Evolutionary conservation across 2,797 vertebrate species (phyloP), one percentile per base, ranked within the genome.

Genomic region (Jordanella pulchra): DNA sequence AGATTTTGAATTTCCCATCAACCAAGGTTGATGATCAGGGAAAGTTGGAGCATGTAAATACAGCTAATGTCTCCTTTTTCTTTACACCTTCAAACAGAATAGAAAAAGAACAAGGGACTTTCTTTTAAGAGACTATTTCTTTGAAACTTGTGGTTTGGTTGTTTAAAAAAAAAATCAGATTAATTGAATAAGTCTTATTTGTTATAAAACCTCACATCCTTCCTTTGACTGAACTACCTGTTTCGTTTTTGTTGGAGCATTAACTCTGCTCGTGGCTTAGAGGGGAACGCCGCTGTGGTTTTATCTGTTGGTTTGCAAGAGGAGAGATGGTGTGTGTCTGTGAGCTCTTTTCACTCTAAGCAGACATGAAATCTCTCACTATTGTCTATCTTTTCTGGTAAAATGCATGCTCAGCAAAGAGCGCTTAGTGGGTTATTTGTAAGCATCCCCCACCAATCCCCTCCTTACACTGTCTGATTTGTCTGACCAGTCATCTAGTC

Each of bases 331-430:
- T 54, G 58, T 53, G 71, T 47, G 48, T 75, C 7, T 83, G 77
- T 91, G 75, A 85, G 86, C 86, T 82, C 70, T 85, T 84, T 91
- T 93, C 81, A 90, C 75, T 74, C 78, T 70, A 73, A 73, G 73
- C 82, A 89, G 87, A 93, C 91, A 89, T 80, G 80, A 91, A 85
- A 88, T 90, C 89, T 93, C 79, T 77, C 76, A 55, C 87, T 78
- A 91, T 94, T 94, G 93, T 94, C 75, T 87, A 75, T 56, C 72
- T 65, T 78, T 21, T 35, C 77, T 81, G 9, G n/a, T 81, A 87
- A 91, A 94, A 80, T 87, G 94, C 93, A 86, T 86, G 70, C 84
- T 93, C 92, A 92, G 93, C 93, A 65, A 72, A 86, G 85, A 54
- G 80, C 75, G 72, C 85, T 87, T 72, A 85, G 85, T 87, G 80